These are phyloP conservation scores for Aricia artaxerxes DNA, from an alignment of 2,888 invertebrate genomes.

Conservation along the genomic window DNA sequence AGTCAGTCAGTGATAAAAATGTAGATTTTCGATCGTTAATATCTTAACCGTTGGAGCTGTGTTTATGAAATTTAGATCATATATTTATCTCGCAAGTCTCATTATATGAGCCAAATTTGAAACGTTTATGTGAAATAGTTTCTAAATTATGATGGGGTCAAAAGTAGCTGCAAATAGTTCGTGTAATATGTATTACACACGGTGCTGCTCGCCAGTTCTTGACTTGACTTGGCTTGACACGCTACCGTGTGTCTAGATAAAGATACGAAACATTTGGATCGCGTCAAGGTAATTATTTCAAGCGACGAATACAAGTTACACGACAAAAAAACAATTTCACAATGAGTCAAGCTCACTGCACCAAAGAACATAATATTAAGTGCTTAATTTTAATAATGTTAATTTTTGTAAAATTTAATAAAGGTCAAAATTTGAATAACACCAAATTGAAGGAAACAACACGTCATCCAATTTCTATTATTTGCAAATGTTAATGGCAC, in stretches of 20 bases:
- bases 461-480: constrained; percentile 23
- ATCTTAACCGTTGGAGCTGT: no score
- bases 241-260: not conserved
- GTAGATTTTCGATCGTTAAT: no score
- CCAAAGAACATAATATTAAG: constrained; percentile 6
- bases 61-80: no score
- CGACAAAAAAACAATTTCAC: not conserved
- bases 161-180: no score
- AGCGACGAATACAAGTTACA: not conserved
- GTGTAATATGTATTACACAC: no score
- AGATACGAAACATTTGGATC: not conserved
- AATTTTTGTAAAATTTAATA: constrained; percentile 16
- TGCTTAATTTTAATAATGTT: constrained; percentile 5
- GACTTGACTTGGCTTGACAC: no score
- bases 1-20: no score
- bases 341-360: constrained; percentile 22
- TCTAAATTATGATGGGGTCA: no score
- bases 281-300: constrained; percentile 2
- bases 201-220: no score
- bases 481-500: constrained; percentile 24
- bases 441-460: constrained; percentile 15
- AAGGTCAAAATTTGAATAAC: constrained; percentile 27
- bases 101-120: no score
- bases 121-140: no score
- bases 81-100: no score